A percentile compares a stretch with the other conserved stretches of the same genome.
Evolutionary conservation across 2,113 vertebrate genomes (phyloP).

Genomic region (Capra hircus): DNA sequence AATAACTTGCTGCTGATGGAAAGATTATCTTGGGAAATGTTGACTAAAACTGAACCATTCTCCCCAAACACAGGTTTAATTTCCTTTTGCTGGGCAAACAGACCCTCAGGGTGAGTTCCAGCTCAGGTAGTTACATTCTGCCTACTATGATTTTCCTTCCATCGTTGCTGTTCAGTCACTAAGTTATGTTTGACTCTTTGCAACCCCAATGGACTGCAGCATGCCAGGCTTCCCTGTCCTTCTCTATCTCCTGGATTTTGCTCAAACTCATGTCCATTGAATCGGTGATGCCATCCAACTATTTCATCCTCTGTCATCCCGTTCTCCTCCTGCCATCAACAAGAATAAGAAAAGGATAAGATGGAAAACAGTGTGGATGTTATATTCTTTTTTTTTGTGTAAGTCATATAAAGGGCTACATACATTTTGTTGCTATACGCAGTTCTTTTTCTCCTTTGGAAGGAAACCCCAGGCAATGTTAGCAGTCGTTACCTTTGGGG

Average conservation of each 20-base stretch:
- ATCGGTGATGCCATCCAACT: neutral
- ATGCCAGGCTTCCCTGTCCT: neutral
- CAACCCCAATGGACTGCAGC: neutral
- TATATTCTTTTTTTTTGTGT: neutral
- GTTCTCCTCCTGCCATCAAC: neutral
- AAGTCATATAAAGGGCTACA: neutral
- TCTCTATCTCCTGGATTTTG: neutral
- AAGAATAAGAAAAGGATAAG: neutral
- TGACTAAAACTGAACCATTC: conserved; percentile 3
- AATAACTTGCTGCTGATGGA: neutral
- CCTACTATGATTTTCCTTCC: neutral
- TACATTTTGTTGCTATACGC: neutral
- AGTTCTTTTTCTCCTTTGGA: neutral
- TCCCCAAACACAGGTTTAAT: neutral
- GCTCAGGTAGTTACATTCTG: neutral
- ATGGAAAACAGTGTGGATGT: neutral
- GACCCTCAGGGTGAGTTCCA: neutral
- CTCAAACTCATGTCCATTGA: neutral
- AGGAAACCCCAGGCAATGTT: neutral
- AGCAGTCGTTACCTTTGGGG: neutral
- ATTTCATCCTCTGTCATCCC: neutral
- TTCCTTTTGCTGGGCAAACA: neutral
- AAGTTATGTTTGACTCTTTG: neutral
- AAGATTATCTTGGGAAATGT: conserved; percentile 20
- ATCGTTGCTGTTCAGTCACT: neutral